phyloP scores from a whole-genome alignment of 2,113 vertebrate genomes.

The Xerus inauris region DNA sequence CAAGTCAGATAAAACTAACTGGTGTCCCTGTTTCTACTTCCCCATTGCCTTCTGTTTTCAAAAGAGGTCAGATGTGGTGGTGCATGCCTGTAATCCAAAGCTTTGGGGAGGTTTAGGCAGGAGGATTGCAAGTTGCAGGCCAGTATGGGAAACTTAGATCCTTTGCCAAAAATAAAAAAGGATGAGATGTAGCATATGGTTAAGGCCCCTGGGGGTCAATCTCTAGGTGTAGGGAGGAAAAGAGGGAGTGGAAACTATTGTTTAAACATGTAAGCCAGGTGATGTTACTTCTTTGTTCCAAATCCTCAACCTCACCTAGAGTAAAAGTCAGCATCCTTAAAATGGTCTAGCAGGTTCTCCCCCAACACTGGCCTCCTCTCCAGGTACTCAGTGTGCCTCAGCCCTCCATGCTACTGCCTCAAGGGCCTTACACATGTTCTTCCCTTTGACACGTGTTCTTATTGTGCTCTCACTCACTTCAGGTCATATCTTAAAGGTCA shows the following conservation, averaged over 20 bases:
- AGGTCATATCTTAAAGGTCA: not conserved
- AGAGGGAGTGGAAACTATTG: not conserved
- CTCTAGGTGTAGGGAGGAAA: no score
- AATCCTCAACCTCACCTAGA: not conserved
- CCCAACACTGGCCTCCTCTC: not conserved
- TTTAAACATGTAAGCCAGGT: not conserved
- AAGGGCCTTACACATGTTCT: not conserved
- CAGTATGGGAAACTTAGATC: no score
- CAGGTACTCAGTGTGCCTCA: accelerated
- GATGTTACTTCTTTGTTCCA: not conserved
- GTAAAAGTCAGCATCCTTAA: not conserved
- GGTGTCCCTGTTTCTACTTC: not conserved
- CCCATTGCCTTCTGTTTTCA: not conserved
- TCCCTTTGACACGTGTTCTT: not conserved
- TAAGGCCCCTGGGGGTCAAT: no score
- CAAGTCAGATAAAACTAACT: not conserved
- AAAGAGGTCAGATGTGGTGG: not conserved
- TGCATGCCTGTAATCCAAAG: no score
- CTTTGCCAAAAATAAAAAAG: no score
- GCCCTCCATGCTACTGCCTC: not conserved
- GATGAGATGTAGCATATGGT: no score
- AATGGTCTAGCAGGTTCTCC: not conserved
- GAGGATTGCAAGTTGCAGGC: no score
- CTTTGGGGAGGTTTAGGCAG: no score
- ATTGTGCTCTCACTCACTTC: not conserved